Conservation (phyloP, 2,797 vertebrate species). For the Furcifer pardalis region DNA sequence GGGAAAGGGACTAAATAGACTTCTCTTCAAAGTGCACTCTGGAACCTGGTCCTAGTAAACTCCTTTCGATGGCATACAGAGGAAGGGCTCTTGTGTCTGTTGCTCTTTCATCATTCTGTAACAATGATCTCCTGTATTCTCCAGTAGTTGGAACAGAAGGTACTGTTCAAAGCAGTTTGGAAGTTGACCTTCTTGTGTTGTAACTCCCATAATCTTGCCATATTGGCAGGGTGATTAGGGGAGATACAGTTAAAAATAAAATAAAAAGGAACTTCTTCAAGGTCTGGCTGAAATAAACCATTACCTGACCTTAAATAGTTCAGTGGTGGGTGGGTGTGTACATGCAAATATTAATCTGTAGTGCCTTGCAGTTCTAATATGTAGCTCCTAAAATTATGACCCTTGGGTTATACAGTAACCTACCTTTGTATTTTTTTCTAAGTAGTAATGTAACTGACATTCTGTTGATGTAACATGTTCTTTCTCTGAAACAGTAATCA, state of each 20-base stretch:
- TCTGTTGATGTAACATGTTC: not conserved
- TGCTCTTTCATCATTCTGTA: too few relatives aligned
- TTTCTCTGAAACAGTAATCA: slow-evolving; percentile 6
- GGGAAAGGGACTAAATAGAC: not conserved
- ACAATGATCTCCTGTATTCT: too few relatives aligned
- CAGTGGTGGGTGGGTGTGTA: too few relatives aligned
- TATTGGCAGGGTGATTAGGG: not conserved
- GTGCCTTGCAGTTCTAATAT: not conserved
- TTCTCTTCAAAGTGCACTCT: not conserved
- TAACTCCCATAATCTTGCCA: not conserved
- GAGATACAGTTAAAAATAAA: too few relatives aligned
- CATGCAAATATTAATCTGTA: not conserved
- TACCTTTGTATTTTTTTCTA: not conserved
- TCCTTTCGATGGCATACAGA: not conserved
- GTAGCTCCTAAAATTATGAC: not conserved
- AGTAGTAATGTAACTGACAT: not conserved
- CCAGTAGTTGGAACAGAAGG: not conserved
- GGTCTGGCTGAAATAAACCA: not conserved
- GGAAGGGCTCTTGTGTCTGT: not conserved
- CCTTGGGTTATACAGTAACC: not conserved
- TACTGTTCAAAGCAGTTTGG: not conserved
- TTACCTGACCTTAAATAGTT: not conserved
- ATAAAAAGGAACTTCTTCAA: not conserved
- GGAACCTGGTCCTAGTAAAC: not conserved
- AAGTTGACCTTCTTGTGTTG: not conserved